Evolutionary conservation across 2,888 invertebrate genomes (phyloP), one percentile per base, ranked within the genome.

Genomic region (Mesopsocus fuscifrons): DNA sequence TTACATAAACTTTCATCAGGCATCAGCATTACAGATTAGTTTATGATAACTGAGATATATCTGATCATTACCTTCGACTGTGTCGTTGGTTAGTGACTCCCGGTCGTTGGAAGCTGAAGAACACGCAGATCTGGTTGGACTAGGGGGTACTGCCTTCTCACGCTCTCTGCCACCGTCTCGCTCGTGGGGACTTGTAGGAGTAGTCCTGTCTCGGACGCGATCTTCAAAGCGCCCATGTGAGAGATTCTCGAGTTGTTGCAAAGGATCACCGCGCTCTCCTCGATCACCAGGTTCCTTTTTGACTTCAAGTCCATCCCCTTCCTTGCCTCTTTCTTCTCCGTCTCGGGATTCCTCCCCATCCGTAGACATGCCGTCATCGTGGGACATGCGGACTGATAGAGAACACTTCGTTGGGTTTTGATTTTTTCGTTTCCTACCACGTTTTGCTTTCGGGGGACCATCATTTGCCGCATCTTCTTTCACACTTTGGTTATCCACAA

Each of bases 391-490:
- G 31, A 63, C 58, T 20, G 70, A 64, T 40, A 72, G 61, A n/a
- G 82, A 74, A 55, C 84, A 77, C 48, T 82, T 71, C 2, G 80
- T 84, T 0, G 89, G 89, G 58, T 89, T 88, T 52, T 83, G 76
- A 52, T 78, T 87, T 63, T 91, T 91, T 21, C 89, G 69, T 60
- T 91, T 91, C 44, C 87, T 68, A 55, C 79, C 80, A 54, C 71
- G 74, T n/a, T 76, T 71, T 53, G 72, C 71, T 21, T 68, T 65
- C 47, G 64, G 67, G 50, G 68, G 70, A 49, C 71, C 70, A 60
- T 71, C 71, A 54, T 55, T 46, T 34, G 60, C 59, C 53, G 67
- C 68, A 50, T 68, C 68, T 42, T 69, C 69, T 32, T 59, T 67
- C 41, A 55, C 59, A 55, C 65, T 64, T 30, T 66, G 66, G 13